phyloP scores from a whole-genome alignment of 2,797 vertebrate genomes.

The Cyprinella venusta region DNA sequence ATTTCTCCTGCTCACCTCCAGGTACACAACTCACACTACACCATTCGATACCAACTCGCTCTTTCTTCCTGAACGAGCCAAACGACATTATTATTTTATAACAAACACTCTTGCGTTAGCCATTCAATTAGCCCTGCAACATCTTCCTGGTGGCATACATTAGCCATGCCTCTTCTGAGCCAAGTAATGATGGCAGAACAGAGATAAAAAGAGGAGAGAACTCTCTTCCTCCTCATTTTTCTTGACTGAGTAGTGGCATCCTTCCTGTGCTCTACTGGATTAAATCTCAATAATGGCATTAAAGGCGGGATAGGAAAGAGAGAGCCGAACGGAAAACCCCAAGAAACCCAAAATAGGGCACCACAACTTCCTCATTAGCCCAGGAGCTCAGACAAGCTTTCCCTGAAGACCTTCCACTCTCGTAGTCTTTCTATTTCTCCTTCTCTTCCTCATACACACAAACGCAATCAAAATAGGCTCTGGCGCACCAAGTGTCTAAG shows the following conservation, averaged over 20 bases:
- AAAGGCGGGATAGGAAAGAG: background rate
- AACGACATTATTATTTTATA: constrained; percentile 44
- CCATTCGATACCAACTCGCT: constrained; percentile 35
- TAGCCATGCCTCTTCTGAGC: constrained; percentile 38
- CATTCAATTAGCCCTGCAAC: constrained; percentile 48
- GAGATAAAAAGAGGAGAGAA: constrained; percentile 18
- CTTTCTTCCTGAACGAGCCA: constrained; percentile 20
- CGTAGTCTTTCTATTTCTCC: background rate
- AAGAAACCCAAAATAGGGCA: constrained; percentile 41
- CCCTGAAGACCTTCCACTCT: constrained; percentile 24
- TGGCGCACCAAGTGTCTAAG: constrained; percentile 17
- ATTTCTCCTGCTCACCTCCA: constrained; percentile 49
- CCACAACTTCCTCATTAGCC: constrained; percentile 43
- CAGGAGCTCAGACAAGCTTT: constrained; percentile 39
- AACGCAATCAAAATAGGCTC: constrained; percentile 25
- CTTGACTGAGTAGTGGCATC: constrained; percentile 13
- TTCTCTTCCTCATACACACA: background rate
- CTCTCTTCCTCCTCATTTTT: constrained; percentile 22
- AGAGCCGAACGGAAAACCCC: constrained; percentile 26
- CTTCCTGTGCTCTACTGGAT: constrained; percentile 32
- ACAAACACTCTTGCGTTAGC: constrained; percentile 29
- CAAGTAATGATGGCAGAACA: constrained; percentile 24
- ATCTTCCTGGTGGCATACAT: constrained; percentile 39
- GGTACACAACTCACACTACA: constrained; percentile 46
- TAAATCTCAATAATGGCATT: constrained; percentile 37